A percentile compares a stretch with the other conserved stretches of the same genome.
Conservation (phyloP, 1,140 invertebrate genomes). For the Sycophila sp. region DNA sequence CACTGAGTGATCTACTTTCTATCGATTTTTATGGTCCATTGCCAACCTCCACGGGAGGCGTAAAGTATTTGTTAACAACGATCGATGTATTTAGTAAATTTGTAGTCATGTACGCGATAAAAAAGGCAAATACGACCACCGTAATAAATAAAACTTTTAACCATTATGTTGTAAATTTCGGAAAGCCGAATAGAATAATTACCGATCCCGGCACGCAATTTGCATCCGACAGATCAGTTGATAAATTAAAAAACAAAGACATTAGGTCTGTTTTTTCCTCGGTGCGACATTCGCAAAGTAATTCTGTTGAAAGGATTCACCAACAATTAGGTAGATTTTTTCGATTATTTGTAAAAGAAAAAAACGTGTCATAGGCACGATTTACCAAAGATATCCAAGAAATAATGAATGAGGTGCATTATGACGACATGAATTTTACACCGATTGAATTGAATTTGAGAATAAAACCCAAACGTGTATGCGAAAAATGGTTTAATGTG, state of each 20-base stretch:
- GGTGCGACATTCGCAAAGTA: slow-evolving; percentile 18
- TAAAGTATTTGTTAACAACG: slow-evolving; percentile 58
- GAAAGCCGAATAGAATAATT: slow-evolving; percentile 29
- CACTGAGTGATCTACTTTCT: slow-evolving; percentile 46
- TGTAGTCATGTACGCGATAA: slow-evolving; percentile 56
- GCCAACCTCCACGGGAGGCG: slow-evolving; percentile 51
- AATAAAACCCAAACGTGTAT: slow-evolving; percentile 7
- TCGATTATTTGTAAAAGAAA: not conserved
- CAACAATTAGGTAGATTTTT: slow-evolving; percentile 5
- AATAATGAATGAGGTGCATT: slow-evolving; percentile 23
- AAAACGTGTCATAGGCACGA: not conserved
- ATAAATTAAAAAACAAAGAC: not conserved
- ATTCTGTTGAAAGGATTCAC: not conserved
- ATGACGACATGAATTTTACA: slow-evolving; percentile 9
- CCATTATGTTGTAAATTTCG: slow-evolving; percentile 27
- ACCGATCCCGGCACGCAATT: slow-evolving; percentile 33
- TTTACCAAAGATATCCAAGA: slow-evolving; percentile 6
- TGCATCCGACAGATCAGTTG: not conserved
- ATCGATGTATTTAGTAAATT: slow-evolving; percentile 62
- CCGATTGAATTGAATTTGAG: not conserved
- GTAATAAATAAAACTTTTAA: slow-evolving; percentile 46
- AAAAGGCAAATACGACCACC: slow-evolving; percentile 47
- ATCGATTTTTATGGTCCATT: slow-evolving; percentile 55
- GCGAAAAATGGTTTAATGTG: not conserved
- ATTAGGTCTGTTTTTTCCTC: slow-evolving; percentile 23